Evolutionary conservation across 2,888 invertebrate species (phyloP).

Genomic region (Autographa gamma): DNA sequence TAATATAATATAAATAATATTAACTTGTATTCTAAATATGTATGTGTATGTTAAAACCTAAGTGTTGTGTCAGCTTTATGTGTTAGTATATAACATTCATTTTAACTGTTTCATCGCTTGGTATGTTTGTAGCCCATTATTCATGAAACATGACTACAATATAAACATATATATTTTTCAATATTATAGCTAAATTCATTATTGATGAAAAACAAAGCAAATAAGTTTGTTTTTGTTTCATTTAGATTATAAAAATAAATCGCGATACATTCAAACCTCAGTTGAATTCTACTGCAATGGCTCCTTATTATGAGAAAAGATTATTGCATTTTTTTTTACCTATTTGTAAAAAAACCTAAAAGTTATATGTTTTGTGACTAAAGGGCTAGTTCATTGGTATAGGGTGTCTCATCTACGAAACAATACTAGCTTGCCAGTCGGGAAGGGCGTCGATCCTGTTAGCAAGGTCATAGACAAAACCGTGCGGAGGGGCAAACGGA

Average conservation of each 20-base stretch:
- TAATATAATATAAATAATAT: too few relatives aligned
- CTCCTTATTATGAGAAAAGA: too few relatives aligned
- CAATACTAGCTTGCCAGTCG: conserved; percentile 38
- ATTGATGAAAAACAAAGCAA: too few relatives aligned
- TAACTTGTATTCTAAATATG: too few relatives aligned
- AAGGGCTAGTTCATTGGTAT: background rate
- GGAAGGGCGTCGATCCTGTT: conserved; percentile 16
- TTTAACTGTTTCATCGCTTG: background rate
- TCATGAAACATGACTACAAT: background rate
- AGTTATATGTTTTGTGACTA: background rate
- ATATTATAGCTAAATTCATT: too few relatives aligned
- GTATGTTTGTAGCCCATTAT: background rate
- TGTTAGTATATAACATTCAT: background rate
- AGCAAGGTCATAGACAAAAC: conserved; percentile 46
- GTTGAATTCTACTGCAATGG: too few relatives aligned
- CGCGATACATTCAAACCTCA: too few relatives aligned
- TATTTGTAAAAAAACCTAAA: too few relatives aligned
- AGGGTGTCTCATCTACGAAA: background rate
- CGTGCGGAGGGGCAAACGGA: conserved; percentile 32
- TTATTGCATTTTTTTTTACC: too few relatives aligned
- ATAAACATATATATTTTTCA: background rate
- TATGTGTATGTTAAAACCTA: background rate
- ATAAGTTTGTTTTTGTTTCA: too few relatives aligned
- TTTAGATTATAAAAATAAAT: too few relatives aligned
- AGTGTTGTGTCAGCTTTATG: background rate